A percentile compares a stretch with the other conserved stretches of the same genome.
Conservation (phyloP, 2,888 invertebrate genomes). For the Argyresthia goedartella region DNA sequence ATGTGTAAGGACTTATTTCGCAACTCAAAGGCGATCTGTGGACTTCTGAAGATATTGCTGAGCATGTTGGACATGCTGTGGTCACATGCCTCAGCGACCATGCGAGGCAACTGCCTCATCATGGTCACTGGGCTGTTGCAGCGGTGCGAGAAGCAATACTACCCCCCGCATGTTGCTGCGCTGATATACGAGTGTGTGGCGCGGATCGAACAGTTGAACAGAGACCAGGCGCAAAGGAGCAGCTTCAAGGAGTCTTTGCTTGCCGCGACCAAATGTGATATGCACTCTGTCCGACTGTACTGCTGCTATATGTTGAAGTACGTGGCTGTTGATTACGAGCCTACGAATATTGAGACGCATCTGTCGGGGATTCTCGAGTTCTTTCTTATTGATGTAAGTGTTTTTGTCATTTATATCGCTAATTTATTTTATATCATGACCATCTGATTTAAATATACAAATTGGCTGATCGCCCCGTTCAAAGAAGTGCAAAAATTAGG, state of each 20-base stretch:
- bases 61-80: constrained; percentile 41
- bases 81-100: constrained; percentile 25
- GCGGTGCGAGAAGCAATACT: constrained; percentile 41
- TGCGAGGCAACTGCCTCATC: constrained; percentile 50
- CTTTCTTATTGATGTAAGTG: constrained; percentile 46
- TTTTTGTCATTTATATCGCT: background rate
- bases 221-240: constrained; percentile 21
- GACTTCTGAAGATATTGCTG: constrained; percentile 35
- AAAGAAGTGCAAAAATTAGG: no score
- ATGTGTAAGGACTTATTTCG: constrained; percentile 51
- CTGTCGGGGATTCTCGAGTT: constrained; percentile 32
- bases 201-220: constrained; percentile 34
- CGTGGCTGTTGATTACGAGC: constrained; percentile 20
- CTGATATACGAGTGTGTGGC: constrained; percentile 51
- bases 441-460: no score
- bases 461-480: no score
- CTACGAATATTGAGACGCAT: constrained; percentile 27
- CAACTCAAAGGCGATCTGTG: constrained; percentile 36
- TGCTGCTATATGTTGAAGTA: constrained; percentile 42
- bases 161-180: constrained; percentile 46
- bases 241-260: constrained; percentile 32
- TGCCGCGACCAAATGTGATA: constrained; percentile 32
- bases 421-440: no score
- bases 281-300: constrained; percentile 43
- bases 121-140: constrained; percentile 52